Evolutionary conservation across 2,888 invertebrate genomes (phyloP), one percentile per base, ranked within the genome.

Genomic region (Aphelenchoides bicaudatus): DNA sequence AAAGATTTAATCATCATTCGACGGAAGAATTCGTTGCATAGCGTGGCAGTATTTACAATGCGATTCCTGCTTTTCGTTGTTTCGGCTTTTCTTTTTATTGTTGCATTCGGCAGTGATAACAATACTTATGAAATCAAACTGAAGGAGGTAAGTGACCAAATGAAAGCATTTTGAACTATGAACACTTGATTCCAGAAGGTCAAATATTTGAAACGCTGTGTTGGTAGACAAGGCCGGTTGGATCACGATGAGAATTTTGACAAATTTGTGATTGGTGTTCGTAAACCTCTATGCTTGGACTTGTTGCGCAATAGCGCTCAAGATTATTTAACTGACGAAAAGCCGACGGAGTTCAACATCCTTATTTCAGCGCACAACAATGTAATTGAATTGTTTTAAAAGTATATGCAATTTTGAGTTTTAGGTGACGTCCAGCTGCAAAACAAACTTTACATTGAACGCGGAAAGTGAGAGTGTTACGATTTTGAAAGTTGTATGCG

Each of bases 111-210:
- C n/a, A n/a, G 21, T 10, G 8, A 21, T 25, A 21, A 19, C 43
- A 21, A 19, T 10, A 43, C 10, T 8, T 43, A 8, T n/a, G 43
- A 43, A 43, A 43, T 43, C 23, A 43, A 19, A n/a, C 43, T 43
- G 21, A n/a, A 43, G 8, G 43, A 43, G 23, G 43, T 43, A n/a
- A n/a, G 34, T 10, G n/a, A 10, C n/a, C n/a, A 34, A 34, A 34
- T 10, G 10, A n/a, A 34, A n/a, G 34, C 10, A 10, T 10, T n/a
- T 10, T 34, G 34, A 34, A 34, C n/a, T n/a, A 34, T n/a, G 10
- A 10, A n/a, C 10, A 34, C 16, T 21, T n/a, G n/a, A n/a, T n/a
- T 43, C 25, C 25, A 43, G 43, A 43, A 43, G 25, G 23, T 25
- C 21, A 25, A n/a, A 6, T 25, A 21, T n/a, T n/a, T 43, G 6